Evolutionary conservation across 2,888 invertebrate species (phyloP).

Genomic region (Atherix ibis): DNA sequence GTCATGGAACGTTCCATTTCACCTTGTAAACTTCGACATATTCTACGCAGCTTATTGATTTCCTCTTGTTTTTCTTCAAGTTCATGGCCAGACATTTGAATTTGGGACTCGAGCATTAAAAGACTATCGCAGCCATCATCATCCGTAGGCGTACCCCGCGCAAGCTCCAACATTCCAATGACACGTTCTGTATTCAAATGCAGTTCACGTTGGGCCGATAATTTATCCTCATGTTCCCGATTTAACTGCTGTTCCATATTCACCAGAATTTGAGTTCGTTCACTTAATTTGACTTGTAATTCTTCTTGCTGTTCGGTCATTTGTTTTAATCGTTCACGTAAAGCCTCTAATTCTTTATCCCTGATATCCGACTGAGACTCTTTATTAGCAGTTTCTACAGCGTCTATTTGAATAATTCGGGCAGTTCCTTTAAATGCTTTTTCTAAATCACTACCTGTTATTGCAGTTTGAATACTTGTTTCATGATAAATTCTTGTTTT

Average conservation of each 20-base stretch:
- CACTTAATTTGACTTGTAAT: conserved; percentile 36
- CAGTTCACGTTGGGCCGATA: conserved; percentile 57
- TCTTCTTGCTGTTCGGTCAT: conserved; percentile 44
- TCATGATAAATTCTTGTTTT: conserved; percentile 68
- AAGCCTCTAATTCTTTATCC: conserved; percentile 44
- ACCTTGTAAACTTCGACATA: conserved; percentile 53
- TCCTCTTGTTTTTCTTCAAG: conserved; percentile 61
- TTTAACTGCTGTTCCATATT: conserved; percentile 45
- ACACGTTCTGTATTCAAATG: conserved; percentile 59
- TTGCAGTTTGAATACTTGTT: conserved; percentile 57
- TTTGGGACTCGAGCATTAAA: conserved; percentile 56
- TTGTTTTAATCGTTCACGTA: conserved; percentile 42
- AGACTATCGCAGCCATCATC: conserved; percentile 53
- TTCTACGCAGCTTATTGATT: conserved; percentile 50
- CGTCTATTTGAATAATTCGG: conserved; percentile 22
- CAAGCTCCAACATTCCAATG: conserved; percentile 39
- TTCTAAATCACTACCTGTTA: conserved; percentile 56
- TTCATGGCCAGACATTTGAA: conserved; percentile 57
- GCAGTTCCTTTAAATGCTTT: conserved; percentile 49
- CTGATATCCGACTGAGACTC: conserved; percentile 49
- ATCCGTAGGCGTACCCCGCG: conserved; percentile 34
- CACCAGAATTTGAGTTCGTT: conserved; percentile 32
- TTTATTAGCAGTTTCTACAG: conserved; percentile 37
- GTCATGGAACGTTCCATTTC: conserved; percentile 52
- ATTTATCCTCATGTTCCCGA: conserved; percentile 54